Evolutionary conservation across 1,140 invertebrate genomes (phyloP).

Genomic region (Ceratina japonica): DNA sequence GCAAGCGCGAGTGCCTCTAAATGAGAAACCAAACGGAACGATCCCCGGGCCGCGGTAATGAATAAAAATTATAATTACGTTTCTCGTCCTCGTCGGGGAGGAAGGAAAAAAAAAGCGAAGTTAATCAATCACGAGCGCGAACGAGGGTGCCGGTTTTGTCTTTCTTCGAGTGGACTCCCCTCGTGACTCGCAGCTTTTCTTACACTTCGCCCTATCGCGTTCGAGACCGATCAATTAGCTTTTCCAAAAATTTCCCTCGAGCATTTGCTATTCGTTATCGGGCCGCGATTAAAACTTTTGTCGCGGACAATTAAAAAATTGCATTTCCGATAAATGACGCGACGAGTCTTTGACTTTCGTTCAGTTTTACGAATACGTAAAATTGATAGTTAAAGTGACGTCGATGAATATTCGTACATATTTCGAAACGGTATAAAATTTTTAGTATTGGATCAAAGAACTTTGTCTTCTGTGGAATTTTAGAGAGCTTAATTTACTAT

Average conservation of each 20-base stretch:
- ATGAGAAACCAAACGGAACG: slow-evolving; percentile 73
- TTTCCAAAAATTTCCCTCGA: background rate
- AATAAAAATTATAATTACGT: slow-evolving; percentile 81
- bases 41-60: slow-evolving; percentile 71
- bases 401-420: no score
- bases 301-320: no score
- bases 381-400: no score
- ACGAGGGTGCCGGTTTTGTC: slow-evolving; percentile 50
- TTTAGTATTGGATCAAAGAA: no score
- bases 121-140: slow-evolving; percentile 78
- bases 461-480: no score
- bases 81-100: slow-evolving; percentile 58
- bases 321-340: no score
- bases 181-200: slow-evolving; percentile 42
- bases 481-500: no score
- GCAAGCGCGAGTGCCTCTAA: slow-evolving; percentile 76
- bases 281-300: background rate
- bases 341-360: no score
- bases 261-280: background rate
- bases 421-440: no score
- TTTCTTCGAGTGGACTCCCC: slow-evolving; percentile 36
- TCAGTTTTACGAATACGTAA: no score
- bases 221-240: slow-evolving; percentile 29
- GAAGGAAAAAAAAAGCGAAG: slow-evolving; percentile 73
- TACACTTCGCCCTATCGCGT: slow-evolving; percentile 19